Evolutionary conservation across 2,113 vertebrate species (phyloP), one percentile per base, ranked within the genome.

Genomic region (Trogon surrucura): DNA sequence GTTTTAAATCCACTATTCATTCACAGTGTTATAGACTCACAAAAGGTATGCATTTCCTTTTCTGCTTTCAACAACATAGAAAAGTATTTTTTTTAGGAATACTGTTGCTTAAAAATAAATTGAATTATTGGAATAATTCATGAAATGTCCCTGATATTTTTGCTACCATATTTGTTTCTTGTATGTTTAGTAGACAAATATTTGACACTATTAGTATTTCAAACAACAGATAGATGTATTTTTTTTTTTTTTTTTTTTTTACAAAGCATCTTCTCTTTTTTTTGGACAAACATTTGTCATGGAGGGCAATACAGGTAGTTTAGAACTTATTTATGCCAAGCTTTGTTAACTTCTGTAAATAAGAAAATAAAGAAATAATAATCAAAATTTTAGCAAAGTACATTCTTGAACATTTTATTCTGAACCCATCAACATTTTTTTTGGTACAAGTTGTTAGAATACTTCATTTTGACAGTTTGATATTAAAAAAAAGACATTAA

Each of bases 291-390:
- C 3, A 1, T 90, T 88, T 74, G 30, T 10, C 13, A 36, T 14
- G 10, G 15, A 74, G 3, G 0, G 2, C 22, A 56, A 51, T 9
- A 10, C 2, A 62, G 12, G 11, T 16, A 61, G 11, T 32, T 38
- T 75, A 44, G n/a, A 88, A 4, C 3, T 80, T 9, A 23, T 45
- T 73, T 78, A 16, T n/a, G 1, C 69, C 0, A 13, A 32, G 5
- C 56, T 78, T 27, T 45, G 22, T 32, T 57, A 41, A 13, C 29
- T 85, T 92, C 22, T 27, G 5, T 4, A n/a, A 56, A 51, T 4
- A 67, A 53, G 9, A 34, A 48, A 38, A 27, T 21, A 47, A 58
- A 38, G 36, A 36, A 87, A 70, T 1, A n/a, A 50, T 38, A 51
- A 32, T 10, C 29, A 74, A 2, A 2, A 47, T 78, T 79, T 80